Evolutionary conservation across 2,113 vertebrate genomes (phyloP).

Genomic region (Crotalus viridis): DNA sequence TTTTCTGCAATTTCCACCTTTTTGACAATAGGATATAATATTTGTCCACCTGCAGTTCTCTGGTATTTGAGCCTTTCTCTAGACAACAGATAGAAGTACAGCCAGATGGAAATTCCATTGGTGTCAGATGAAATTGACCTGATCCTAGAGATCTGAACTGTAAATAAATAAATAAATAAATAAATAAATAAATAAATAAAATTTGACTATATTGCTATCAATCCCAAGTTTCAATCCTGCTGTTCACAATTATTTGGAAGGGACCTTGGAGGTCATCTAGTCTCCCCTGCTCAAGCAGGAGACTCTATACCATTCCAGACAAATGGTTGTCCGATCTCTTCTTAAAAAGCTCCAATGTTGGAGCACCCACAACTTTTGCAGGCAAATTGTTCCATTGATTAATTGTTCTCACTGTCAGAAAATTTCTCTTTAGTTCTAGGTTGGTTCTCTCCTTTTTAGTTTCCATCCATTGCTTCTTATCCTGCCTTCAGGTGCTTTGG

Average conservation of each 20-base stretch:
- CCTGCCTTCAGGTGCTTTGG: neutral
- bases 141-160: neutral
- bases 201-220: neutral
- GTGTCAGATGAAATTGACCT: neutral
- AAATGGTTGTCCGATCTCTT: neutral
- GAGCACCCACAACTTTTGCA: neutral
- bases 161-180: too few relatives aligned
- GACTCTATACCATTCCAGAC: neutral
- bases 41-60: neutral
- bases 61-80: neutral
- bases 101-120: neutral
- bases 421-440: neutral
- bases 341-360: neutral
- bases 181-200: too few relatives aligned
- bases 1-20: neutral
- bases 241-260: neutral
- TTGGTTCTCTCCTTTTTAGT: neutral
- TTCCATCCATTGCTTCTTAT: neutral
- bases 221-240: neutral
- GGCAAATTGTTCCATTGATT: neutral
- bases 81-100: neutral
- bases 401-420: neutral
- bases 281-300: neutral
- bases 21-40: neutral
- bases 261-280: neutral